A percentile compares a stretch with the other conserved stretches of the same genome.
Evolutionary conservation across 2,888 invertebrate species (phyloP).

Genomic region (Julus scanicus): DNA sequence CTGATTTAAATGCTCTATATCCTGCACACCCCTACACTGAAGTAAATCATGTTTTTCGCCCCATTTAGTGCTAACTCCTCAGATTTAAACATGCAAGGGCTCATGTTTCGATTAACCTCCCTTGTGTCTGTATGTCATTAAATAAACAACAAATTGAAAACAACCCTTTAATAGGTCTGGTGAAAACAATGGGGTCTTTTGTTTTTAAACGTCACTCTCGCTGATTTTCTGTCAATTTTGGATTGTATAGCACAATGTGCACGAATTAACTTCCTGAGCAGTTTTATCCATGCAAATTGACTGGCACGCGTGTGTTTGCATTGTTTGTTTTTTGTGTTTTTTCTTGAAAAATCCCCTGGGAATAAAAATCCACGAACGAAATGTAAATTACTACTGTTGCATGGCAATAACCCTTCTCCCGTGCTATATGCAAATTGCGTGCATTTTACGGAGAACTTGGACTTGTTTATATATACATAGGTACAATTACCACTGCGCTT

Average conservation of each 20-base stretch:
- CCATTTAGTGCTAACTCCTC: constrained; percentile 2
- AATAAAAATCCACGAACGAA: constrained; percentile 40
- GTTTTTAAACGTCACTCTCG: constrained; percentile 41
- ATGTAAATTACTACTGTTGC: constrained; percentile 40
- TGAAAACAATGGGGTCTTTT: constrained; percentile 17
- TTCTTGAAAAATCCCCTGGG: constrained; percentile 43
- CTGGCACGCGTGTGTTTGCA: constrained; percentile 20
- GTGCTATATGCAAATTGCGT: constrained; percentile 22
- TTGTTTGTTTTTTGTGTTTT: constrained; percentile 33
- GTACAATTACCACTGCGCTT: neutral
- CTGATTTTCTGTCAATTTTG: constrained; percentile 20
- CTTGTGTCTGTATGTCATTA: neutral
- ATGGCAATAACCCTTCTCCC: constrained; percentile 24
- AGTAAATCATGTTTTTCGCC: neutral
- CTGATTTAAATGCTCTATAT: neutral
- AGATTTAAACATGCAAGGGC: neutral
- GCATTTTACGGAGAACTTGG: neutral
- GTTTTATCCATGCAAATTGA: constrained; percentile 40
- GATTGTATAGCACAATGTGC: constrained; percentile 2
- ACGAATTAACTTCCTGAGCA: neutral
- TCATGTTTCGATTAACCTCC: constrained; percentile 39
- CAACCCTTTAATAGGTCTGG: constrained; percentile 34
- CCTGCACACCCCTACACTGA: neutral
- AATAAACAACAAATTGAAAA: constrained; percentile 37
- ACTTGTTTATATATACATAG: neutral